Percentiles rank a stretch among this genome's conserved stretches.
These are phyloP conservation scores for Drosophila robusta DNA, from an alignment of 2,888 invertebrate species.

Conservation along the genomic window DNA sequence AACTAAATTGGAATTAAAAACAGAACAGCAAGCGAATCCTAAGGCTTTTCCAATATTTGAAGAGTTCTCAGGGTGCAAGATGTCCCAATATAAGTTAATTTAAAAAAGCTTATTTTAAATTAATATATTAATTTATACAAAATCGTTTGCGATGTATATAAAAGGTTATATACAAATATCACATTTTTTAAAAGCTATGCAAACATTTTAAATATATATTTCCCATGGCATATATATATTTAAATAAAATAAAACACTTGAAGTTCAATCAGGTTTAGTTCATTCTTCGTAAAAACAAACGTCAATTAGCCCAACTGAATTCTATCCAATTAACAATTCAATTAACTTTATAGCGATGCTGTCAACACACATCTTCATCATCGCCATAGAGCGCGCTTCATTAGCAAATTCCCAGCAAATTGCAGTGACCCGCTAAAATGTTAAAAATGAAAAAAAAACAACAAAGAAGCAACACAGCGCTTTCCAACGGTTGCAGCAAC, in stretches of 20 bases:
- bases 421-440: slow-evolving; percentile 67
- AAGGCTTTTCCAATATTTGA: too few relatives aligned
- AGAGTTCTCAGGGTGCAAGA: too few relatives aligned
- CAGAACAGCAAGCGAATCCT: too few relatives aligned
- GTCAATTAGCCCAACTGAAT: slow-evolving; percentile 64
- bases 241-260: slow-evolving; percentile 14
- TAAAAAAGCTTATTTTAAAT: too few relatives aligned
- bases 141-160: too few relatives aligned
- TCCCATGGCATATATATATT: slow-evolving; percentile 4
- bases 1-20: too few relatives aligned
- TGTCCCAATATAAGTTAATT: too few relatives aligned
- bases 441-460: slow-evolving; percentile 8
- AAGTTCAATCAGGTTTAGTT: slow-evolving; percentile 15
- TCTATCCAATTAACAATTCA: slow-evolving; percentile 70
- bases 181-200: too few relatives aligned
- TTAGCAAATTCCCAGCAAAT: slow-evolving; percentile 69
- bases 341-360: slow-evolving; percentile 69
- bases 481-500: slow-evolving; percentile 29
- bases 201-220: slow-evolving; percentile 1
- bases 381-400: slow-evolving; percentile 58
- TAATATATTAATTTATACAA: too few relatives aligned
- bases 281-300: slow-evolving; percentile 28
- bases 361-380: slow-evolving; percentile 55
- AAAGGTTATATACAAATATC: too few relatives aligned
- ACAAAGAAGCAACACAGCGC: slow-evolving; percentile 20